Conservation (phyloP, 2,888 invertebrate genomes). For the Xestia sexstrigata region DNA sequence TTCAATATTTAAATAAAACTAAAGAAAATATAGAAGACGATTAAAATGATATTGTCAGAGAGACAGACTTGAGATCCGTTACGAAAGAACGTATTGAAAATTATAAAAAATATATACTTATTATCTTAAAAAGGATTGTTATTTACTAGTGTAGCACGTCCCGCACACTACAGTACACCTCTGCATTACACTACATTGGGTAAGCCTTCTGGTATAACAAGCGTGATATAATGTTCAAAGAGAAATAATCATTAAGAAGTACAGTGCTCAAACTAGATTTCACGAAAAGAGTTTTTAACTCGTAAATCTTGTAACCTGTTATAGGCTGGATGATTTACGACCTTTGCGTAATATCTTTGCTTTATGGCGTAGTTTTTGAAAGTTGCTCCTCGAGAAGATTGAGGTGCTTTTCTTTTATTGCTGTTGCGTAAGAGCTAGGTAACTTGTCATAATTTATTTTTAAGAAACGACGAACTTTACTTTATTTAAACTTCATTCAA, state of each 20-base stretch:
- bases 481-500: not conserved
- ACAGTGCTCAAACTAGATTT: conserved; percentile 35
- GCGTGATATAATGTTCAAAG: conserved; percentile 13
- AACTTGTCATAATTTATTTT: not conserved
- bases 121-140: too few species aligned
- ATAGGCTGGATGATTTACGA: conserved; percentile 47
- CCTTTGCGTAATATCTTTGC: conserved; percentile 42
- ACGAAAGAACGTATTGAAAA: too few species aligned
- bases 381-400: conserved; percentile 22
- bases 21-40: too few species aligned
- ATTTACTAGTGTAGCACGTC: too few species aligned
- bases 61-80: too few species aligned
- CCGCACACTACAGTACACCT: not conserved
- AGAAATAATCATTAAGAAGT: conserved; percentile 33
- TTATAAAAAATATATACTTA: too few species aligned
- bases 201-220: too few species aligned
- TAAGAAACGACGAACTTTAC: not conserved
- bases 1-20: too few species aligned
- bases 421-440: conserved; percentile 12
- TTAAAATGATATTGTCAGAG: too few species aligned
- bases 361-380: conserved; percentile 45
- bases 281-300: conserved; percentile 34
- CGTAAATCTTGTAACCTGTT: conserved; percentile 42
- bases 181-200: too few species aligned
- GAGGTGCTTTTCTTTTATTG: conserved; percentile 48